Conservation (phyloP, 2,888 invertebrate species). For the Chironomus tentans region DNA sequence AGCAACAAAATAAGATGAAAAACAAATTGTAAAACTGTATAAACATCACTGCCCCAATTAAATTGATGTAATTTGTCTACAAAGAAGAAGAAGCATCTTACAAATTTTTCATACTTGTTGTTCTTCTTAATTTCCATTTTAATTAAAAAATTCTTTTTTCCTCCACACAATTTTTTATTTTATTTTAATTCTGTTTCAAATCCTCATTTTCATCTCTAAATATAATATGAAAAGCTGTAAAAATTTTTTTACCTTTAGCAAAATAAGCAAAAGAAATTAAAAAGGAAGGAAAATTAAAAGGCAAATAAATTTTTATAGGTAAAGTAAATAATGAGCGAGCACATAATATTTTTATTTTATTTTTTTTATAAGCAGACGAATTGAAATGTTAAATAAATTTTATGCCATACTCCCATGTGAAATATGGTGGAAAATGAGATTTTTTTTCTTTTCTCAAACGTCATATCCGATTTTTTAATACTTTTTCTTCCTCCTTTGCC, state of each 20-base stretch:
- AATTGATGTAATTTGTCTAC: too few species aligned
- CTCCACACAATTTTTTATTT: not conserved
- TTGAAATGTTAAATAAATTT: slow-evolving; percentile 17
- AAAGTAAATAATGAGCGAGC: not conserved
- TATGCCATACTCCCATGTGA: not conserved
- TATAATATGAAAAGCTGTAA: not conserved
- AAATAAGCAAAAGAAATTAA: not conserved
- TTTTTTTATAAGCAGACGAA: not conserved
- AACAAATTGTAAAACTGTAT: too few species aligned
- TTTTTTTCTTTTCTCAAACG: not conserved
- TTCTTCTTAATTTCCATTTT: not conserved
- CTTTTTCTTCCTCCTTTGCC: not conserved
- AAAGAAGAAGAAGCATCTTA: not conserved
- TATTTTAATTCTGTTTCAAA: not conserved
- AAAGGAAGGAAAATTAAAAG: not conserved
- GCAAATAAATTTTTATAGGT: slow-evolving; percentile 15
- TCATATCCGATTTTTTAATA: not conserved
- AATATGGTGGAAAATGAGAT: not conserved
- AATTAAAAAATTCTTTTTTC: not conserved
- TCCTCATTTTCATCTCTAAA: not conserved
- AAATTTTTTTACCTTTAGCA: not conserved
- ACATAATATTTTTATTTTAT: not conserved
- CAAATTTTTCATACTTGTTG: not conserved
- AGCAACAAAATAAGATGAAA: too few species aligned
- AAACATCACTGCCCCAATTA: too few species aligned